These are phyloP conservation scores for Neoarius graeffei DNA, from an alignment of 2,113 vertebrate species.

Conservation along the genomic window DNA sequence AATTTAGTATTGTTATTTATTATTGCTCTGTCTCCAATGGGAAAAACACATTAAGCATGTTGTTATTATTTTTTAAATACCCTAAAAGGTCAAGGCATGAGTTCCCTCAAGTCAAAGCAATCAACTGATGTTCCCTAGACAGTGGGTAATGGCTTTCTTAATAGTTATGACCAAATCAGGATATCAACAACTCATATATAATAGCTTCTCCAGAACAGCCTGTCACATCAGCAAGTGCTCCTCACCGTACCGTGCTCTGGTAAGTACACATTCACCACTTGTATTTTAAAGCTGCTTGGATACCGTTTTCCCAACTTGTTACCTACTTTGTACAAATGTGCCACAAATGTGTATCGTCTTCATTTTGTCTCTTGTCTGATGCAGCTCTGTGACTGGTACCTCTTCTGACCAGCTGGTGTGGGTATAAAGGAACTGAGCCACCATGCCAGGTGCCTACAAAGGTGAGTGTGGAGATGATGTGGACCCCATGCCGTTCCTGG, in stretches of 20 bases:
- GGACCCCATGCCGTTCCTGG: constrained; percentile 73
- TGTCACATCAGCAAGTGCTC: background rate
- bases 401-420: constrained; percentile 32
- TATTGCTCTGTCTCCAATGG: background rate
- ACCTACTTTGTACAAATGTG: background rate
- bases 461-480: constrained; percentile 72
- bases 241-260: background rate
- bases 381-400: background rate
- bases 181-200: background rate
- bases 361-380: background rate
- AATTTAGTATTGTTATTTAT: background rate
- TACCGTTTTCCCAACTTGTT: background rate
- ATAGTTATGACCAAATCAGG: background rate
- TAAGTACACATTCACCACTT: background rate
- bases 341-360: background rate
- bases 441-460: constrained; percentile 72
- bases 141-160: background rate
- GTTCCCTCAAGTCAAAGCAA: constrained; percentile 9
- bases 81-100: background rate
- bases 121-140: background rate
- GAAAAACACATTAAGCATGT: background rate
- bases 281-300: background rate
- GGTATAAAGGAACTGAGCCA: constrained; percentile 38
- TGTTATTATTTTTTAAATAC: background rate
- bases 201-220: background rate